Base-by-base conservation (phyloP, 2,113 vertebrate genomes). In the Anhinga anhinga region DNA sequence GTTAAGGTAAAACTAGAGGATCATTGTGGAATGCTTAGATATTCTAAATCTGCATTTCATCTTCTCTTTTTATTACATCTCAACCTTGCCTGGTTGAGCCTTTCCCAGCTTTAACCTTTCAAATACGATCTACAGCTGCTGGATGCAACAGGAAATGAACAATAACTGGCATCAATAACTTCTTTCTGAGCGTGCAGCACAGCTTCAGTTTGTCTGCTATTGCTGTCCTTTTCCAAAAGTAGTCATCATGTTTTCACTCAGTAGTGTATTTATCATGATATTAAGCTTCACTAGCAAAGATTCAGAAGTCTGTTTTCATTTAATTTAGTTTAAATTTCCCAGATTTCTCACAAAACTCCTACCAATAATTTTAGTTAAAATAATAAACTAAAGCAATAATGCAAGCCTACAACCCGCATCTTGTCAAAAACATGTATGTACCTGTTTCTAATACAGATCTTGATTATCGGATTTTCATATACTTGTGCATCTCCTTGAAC, bases 71-170 rank as follows among this genome's bases (percentile, higher is more conserved):
- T 52, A 93, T 80, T 95, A 38, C 40, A 53, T 56, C 49, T 86
- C 92, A 88, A 0, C 32, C 49, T 93, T 78, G 52, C 80, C 67
- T 4, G 2, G 27, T 5, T 67, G 58, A 80, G 40, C 9, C 45
- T 80, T 85, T 80, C 49, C 42, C 79, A 88, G 67, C 62, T 72
- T 94, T 88, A 79, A 53, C 61, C 47, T 85, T 70, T 52, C 81
- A 72, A 84, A 77, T 47, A 49, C 2, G 1, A 96, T 59, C 72
- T 93, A 61, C 80, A 94, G 86, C 79, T 88, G 80, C 80, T 88
- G 76, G 58, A 77, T 89, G 72, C 72, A 72, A 27, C 53, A 86
- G 89, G 80, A 94, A 96, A 96, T 70, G 72, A 95, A 45, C 38
- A 71, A 6, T 21, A 92, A 86, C 77, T 34, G 53, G 58, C 67